These are phyloP conservation scores for Onychomys leucogaster DNA, from an alignment of 2,797 vertebrate species.

Conservation along the genomic window DNA sequence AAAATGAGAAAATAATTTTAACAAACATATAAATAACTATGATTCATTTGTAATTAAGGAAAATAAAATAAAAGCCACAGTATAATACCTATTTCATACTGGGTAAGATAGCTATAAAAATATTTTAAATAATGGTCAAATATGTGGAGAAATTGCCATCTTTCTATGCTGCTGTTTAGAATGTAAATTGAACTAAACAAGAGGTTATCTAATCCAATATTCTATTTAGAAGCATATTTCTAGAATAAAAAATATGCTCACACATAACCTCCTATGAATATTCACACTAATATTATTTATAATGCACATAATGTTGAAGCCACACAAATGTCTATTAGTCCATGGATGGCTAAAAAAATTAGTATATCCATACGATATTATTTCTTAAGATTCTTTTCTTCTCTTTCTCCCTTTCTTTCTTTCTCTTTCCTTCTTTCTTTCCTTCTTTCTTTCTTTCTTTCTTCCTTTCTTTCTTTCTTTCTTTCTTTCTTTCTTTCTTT, in stretches of 20 bases:
- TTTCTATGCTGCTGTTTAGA: not conserved
- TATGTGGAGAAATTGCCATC: not conserved
- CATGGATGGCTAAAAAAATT: not conserved
- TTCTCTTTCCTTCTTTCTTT: no score
- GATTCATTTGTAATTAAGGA: not conserved
- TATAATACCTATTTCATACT: not conserved
- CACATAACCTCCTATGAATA: not conserved
- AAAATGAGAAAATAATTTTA: conserved; percentile 1
- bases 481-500: not conserved
- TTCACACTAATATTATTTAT: not conserved
- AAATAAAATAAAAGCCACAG: conserved; percentile 9
- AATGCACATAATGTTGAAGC: not conserved
- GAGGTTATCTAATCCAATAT: not conserved
- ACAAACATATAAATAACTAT: not conserved
- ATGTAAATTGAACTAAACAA: not conserved
- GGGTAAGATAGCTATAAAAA: not conserved
- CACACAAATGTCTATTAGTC: not conserved
- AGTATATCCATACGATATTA: not conserved
- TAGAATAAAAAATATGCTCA: not conserved
- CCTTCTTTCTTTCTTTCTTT: no score
- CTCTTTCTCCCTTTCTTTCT: not conserved
- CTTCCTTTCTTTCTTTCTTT: not conserved
- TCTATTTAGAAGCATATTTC: not conserved
- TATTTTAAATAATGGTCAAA: not conserved
- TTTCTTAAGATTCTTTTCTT: not conserved